phyloP scores from a whole-genome alignment of 2,888 invertebrate genomes.

The Lamproptera curius region DNA sequence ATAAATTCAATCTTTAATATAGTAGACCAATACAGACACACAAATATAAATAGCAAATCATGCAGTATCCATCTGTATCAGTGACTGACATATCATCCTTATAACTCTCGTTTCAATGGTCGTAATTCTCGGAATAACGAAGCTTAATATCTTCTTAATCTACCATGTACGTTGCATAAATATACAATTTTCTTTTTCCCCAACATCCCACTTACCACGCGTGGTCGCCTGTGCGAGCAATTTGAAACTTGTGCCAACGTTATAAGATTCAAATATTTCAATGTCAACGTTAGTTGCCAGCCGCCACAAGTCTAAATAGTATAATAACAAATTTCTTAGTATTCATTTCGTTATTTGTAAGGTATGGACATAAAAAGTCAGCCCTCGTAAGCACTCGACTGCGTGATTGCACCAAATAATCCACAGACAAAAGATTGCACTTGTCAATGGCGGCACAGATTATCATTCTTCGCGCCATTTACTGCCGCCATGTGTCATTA shows the following conservation, averaged over 20 bases:
- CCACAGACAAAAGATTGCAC: slow-evolving; percentile 12
- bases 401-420: slow-evolving; percentile 13
- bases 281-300: not conserved
- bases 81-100: not conserved
- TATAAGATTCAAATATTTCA: not conserved
- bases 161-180: slow-evolving; percentile 6
- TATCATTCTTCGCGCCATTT: slow-evolving; percentile 3
- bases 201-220: not conserved
- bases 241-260: not conserved
- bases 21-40: too few species aligned
- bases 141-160: slow-evolving; percentile 14
- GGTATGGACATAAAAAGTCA: slow-evolving; percentile 16
- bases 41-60: too few species aligned
- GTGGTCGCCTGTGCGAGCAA: not conserved
- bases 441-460: slow-evolving; percentile 14
- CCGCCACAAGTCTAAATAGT: slow-evolving; percentile 4
- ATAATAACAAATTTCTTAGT: slow-evolving; percentile 19
- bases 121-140: slow-evolving; percentile 13
- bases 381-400: slow-evolving; percentile 6
- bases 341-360: slow-evolving; percentile 20
- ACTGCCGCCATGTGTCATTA: not conserved
- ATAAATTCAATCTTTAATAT: too few species aligned
- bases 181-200: slow-evolving; percentile 8
- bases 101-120: slow-evolving; percentile 6
- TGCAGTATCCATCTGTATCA: too few species aligned